phyloP scores from a whole-genome alignment of 2,888 invertebrate genomes.

The Zhengitettix transpicula region DNA sequence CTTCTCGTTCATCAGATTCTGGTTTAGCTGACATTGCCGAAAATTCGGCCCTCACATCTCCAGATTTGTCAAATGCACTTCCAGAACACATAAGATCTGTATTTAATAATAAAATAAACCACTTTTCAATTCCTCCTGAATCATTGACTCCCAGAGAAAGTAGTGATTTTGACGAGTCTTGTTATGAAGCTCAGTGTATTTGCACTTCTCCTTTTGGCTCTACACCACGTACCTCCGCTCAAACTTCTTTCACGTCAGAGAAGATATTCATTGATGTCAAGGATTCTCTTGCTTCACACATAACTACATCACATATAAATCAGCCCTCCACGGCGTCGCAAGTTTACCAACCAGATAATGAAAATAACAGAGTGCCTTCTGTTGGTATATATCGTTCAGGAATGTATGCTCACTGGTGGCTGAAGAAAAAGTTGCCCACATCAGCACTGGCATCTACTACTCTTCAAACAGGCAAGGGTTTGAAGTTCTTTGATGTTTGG shows the following conservation, averaged over 20 bases:
- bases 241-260: constrained; percentile 38
- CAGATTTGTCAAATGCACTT: constrained; percentile 22
- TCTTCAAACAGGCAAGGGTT: constrained; percentile 33
- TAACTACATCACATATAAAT: constrained; percentile 30
- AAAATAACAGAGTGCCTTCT: background rate
- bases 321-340: constrained; percentile 25
- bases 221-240: constrained; percentile 49
- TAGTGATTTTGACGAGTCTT: constrained; percentile 23
- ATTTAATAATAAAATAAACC: constrained; percentile 5
- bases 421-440: constrained; percentile 66
- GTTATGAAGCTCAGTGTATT: constrained; percentile 51
- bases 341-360: constrained; percentile 16
- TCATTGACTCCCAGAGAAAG: constrained; percentile 3
- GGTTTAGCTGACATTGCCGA: constrained; percentile 56
- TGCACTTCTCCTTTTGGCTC: constrained; percentile 59
- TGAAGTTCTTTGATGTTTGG: background rate
- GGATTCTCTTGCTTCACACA: constrained; percentile 35
- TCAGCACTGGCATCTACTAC: constrained; percentile 18
- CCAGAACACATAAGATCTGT: constrained; percentile 28
- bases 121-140: constrained; percentile 1
- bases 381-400: constrained; percentile 56
- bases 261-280: constrained; percentile 32
- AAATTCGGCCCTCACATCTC: constrained; percentile 43
- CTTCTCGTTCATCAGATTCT: constrained; percentile 44
- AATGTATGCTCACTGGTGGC: constrained; percentile 85